phyloP scores from a whole-genome alignment of 2,113 vertebrate genomes.

The Poeciliopsis occidentalis region DNA sequence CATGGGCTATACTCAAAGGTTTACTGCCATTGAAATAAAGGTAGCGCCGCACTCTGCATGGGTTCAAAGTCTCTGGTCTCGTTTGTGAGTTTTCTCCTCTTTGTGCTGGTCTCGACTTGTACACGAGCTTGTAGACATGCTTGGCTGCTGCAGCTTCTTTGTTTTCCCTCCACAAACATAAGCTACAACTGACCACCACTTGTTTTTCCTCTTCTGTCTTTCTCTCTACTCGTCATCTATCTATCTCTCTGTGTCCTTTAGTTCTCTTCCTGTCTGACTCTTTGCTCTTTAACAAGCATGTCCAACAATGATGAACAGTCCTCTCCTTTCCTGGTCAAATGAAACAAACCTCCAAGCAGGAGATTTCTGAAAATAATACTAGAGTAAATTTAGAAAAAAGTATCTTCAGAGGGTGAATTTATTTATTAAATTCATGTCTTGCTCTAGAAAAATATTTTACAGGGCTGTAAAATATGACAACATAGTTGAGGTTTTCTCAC shows the following conservation, averaged over 20 bases:
- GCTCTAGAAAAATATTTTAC: not conserved
- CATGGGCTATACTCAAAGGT: conserved; percentile 99
- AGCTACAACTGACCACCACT: conserved; percentile 81
- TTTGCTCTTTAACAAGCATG: conserved; percentile 62
- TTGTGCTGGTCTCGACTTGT: conserved; percentile 83
- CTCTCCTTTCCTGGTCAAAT: conserved; percentile 25
- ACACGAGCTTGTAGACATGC: conserved; percentile 87
- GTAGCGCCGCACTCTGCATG: conserved; percentile 88
- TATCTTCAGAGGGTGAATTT: not conserved
- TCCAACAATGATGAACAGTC: conserved; percentile 49
- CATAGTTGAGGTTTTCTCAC: not conserved
- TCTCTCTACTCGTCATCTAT: conserved; percentile 3
- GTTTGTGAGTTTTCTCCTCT: conserved; percentile 82
- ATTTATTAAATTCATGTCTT: not conserved
- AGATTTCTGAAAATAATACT: not conserved
- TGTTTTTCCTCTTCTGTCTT: conserved; percentile 40
- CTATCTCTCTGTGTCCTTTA: conserved; percentile 4
- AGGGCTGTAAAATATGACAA: not conserved
- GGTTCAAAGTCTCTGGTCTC: conserved; percentile 80
- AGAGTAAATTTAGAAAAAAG: not conserved
- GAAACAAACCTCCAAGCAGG: not conserved
- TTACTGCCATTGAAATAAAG: conserved; percentile 90
- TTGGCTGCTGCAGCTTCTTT: conserved; percentile 86
- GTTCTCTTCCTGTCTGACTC: conserved; percentile 25
- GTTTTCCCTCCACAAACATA: conserved; percentile 80